phyloP scores from a whole-genome alignment of 2,113 vertebrate genomes.

The Gasterosteus aculeatus region DNA sequence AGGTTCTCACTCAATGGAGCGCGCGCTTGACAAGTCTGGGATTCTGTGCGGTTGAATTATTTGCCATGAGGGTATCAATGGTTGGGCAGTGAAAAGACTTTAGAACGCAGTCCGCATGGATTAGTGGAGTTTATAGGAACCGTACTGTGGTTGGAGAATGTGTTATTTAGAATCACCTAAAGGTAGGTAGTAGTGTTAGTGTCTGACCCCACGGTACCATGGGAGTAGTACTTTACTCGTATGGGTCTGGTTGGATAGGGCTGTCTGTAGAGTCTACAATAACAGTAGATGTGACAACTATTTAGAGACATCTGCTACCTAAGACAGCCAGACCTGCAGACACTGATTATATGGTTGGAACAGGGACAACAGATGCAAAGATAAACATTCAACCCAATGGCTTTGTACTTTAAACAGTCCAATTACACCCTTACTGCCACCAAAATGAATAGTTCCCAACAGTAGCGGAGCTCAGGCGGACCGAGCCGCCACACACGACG shows the following conservation, averaged over 20 bases:
- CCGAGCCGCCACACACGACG: conserved; percentile 77
- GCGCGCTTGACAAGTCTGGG: conserved; percentile 62
- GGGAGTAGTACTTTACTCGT: conserved; percentile 10
- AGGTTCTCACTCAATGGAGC: conserved; percentile 64
- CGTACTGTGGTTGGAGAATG: conserved; percentile 12
- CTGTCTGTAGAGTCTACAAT: conserved; percentile 11
- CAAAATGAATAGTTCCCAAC: conserved; percentile 69
- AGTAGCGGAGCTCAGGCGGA: conserved; percentile 57
- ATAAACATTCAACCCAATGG: conserved; percentile 60
- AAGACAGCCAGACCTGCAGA: conserved; percentile 61
- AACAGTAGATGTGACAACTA: conserved; percentile 30
- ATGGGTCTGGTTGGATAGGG: conserved; percentile 5
- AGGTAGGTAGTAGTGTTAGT: conserved; percentile 15
- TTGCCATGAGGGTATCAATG: conserved; percentile 73
- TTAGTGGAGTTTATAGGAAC: conserved; percentile 36
- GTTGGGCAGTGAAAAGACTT: conserved; percentile 63
- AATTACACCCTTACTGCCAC: conserved; percentile 72
- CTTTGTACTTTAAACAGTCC: conserved; percentile 65
- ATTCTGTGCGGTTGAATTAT: conserved; percentile 80
- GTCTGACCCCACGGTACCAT: too few species aligned
- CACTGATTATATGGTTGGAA: conserved; percentile 64
- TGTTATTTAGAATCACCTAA: conserved; percentile 33
- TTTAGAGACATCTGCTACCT: conserved; percentile 45
- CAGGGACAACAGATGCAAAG: conserved; percentile 49
- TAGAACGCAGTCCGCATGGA: conserved; percentile 53